A percentile compares a stretch with the other conserved stretches of the same genome.
These are phyloP conservation scores for Chrysodeixis includens DNA, from an alignment of 2,888 invertebrate species.

Conservation along the genomic window DNA sequence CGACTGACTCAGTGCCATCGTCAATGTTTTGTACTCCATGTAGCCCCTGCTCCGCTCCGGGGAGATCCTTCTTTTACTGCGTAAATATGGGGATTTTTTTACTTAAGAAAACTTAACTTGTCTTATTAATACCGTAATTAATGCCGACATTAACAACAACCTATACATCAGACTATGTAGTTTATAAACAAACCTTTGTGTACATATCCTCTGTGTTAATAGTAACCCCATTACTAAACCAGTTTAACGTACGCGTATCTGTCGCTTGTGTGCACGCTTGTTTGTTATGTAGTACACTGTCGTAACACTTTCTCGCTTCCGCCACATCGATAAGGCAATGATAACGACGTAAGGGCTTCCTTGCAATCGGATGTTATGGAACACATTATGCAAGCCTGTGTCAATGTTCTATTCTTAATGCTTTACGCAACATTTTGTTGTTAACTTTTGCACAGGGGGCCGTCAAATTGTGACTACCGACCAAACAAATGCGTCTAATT, in stretches of 20 bases:
- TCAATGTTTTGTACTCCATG: conserved; percentile 86
- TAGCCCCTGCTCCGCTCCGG: conserved; percentile 77
- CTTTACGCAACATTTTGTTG: conserved; percentile 34
- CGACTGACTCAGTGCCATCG: conserved; percentile 80
- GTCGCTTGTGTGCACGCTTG: conserved; percentile 45
- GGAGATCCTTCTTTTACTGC: conserved; percentile 85
- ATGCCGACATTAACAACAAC: conserved; percentile 45
- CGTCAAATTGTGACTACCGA: background rate
- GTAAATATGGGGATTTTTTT: conserved; percentile 83
- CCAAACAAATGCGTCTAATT: conserved; percentile 17
- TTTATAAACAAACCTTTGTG: conserved; percentile 13
- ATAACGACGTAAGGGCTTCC: conserved; percentile 46
- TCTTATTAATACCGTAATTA: conserved; percentile 41
- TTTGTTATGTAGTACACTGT: conserved; percentile 29
- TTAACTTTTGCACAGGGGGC: conserved; percentile 29
- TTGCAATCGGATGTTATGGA: conserved; percentile 41
- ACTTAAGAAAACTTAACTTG: conserved; percentile 35
- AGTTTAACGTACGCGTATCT: conserved; percentile 37
- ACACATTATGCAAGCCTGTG: conserved; percentile 31
- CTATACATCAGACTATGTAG: conserved; percentile 9
- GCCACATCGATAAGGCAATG: conserved; percentile 43
- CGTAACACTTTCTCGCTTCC: conserved; percentile 45
- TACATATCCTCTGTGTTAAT: conserved; percentile 26
- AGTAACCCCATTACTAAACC: conserved; percentile 40
- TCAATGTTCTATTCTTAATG: conserved; percentile 35